A percentile compares a stretch with the other conserved stretches of the same genome.
These are phyloP conservation scores for Cydia amplana DNA, from an alignment of 1,140 invertebrate species.

Conservation along the genomic window DNA sequence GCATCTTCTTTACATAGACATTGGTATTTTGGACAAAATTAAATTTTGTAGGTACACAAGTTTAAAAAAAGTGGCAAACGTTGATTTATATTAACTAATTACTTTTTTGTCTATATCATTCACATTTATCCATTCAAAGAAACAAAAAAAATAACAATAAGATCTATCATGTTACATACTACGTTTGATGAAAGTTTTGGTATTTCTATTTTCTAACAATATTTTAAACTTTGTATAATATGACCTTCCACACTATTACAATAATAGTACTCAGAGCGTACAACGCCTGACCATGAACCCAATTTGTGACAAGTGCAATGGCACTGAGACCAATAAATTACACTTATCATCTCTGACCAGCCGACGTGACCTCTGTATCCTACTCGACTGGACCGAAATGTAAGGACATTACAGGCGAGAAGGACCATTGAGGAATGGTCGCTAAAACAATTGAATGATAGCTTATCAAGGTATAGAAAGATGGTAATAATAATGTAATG, in stretches of 20 bases:
- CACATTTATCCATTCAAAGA: too few species aligned
- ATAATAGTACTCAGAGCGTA: slow-evolving; percentile 15
- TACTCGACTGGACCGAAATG: neutral
- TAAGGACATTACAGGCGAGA: neutral
- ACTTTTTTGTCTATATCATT: too few species aligned
- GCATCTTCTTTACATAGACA: too few species aligned
- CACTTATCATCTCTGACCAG: slow-evolving; percentile 73
- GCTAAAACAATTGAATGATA: slow-evolving; percentile 9
- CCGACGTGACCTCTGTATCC: slow-evolving; percentile 55
- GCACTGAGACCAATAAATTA: slow-evolving; percentile 68
- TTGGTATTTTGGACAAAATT: too few species aligned
- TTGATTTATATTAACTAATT: too few species aligned
- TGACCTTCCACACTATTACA: slow-evolving; percentile 4
- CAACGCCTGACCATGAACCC: slow-evolving; percentile 65
- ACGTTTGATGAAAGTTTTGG: too few species aligned
- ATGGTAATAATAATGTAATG: neutral
- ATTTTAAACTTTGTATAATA: neutral
- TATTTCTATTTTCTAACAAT: neutral
- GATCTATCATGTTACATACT: too few species aligned
- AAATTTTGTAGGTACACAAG: too few species aligned
- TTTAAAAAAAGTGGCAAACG: too few species aligned
- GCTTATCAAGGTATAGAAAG: neutral
- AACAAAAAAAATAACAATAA: too few species aligned
- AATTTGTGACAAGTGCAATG: slow-evolving; percentile 73
- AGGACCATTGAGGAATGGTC: slow-evolving; percentile 24